Evolutionary conservation across 2,888 invertebrate genomes (phyloP), one percentile per base, ranked within the genome.

Genomic region (Hypena proboscidalis): DNA sequence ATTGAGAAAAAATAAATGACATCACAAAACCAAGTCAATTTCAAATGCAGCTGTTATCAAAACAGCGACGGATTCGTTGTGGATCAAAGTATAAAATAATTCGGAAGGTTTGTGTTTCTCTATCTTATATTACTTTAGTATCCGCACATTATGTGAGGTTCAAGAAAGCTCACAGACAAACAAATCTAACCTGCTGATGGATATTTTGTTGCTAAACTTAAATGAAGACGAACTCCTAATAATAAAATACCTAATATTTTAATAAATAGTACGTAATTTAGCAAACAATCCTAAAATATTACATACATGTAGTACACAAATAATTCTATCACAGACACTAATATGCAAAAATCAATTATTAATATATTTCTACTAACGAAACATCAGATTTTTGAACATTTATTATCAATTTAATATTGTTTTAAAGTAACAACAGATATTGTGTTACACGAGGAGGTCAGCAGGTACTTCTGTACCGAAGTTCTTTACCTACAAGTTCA

Each of bases 311-410:
- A 9, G n/a, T 45, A 49, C 46, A 51, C 37, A 56, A 56, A 64
- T 39, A 63, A 54, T 48, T 49, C 55, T 70, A 72, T 72, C 72
- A 71, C 72, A 72, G 70, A 62, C 54, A 65, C 60, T 57, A 64
- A 61, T 51, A 43, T 51, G 50, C 44, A 50, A 54, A 55, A 48
- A 48, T 52, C 42, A 64, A 39, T 40, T 48, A 13, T 27, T 32
- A 26, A 39, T 30, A 23, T 39, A 34, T 55, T 41, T 41, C 45
- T 44, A 34, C 44, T 37, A 14, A 32, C 48, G 44, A 50, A 50
- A 45, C 47, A 27, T 32, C 26, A 42, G 33, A 19, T 50, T 34
- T 36, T 17, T 31, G 14, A 34, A 43, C 26, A 42, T 30, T 56
- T 53, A 55, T 48, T 49, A 60, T 61, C 52, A 60, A 56, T 56